Evolutionary conservation across 2,113 vertebrate genomes (phyloP), one percentile per base, ranked within the genome.

Genomic region (Eulacestoma nigropectus): DNA sequence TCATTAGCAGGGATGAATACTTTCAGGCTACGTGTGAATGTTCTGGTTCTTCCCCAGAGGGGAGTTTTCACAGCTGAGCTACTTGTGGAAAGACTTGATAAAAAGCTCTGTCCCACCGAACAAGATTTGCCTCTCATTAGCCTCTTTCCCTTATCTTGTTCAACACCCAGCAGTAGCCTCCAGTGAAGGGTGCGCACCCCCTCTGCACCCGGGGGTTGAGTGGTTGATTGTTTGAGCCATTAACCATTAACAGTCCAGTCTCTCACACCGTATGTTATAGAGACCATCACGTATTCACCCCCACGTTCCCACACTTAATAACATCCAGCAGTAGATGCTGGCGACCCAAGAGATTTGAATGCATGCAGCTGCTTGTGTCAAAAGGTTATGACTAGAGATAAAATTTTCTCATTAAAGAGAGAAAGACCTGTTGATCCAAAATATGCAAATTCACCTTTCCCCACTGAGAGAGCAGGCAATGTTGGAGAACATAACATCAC

Each of bases 391-490:
- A 37, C 33, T 30, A 86, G 56, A 41, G 26, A 21, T 1, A 2
- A 35, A 78, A 60, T 74, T 83, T 30, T 74, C 53, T 49, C 22
- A 52, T 47, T 78, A 30, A 17, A 41, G 18, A 73, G 59, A 68
- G 13, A 83, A 69, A 75, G 27, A 52, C 8, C 49, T 6, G 9
- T 27, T 52, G 4, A 26, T 73, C 16, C 6, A 33, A 82, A 81
- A 79, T n/a, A 0, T 1, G 1, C 1, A 4, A 4, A 44, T 52
- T 19, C 10, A 14, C n/a, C 41, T 39, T 84, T 74, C 39, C 15
- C 26, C 23, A 14, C 11, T 62, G 72, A 74, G 44, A 64, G 22
- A 69, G 12, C 5, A 59, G 26, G 7, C 4, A 26, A 17, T 44
- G 32, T 19, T 55, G 50, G 29, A 22, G 22, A 82, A n/a, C 13